Base-by-base conservation (phyloP, 2,113 vertebrate genomes). In the Tragelaphus strepsiceros region DNA sequence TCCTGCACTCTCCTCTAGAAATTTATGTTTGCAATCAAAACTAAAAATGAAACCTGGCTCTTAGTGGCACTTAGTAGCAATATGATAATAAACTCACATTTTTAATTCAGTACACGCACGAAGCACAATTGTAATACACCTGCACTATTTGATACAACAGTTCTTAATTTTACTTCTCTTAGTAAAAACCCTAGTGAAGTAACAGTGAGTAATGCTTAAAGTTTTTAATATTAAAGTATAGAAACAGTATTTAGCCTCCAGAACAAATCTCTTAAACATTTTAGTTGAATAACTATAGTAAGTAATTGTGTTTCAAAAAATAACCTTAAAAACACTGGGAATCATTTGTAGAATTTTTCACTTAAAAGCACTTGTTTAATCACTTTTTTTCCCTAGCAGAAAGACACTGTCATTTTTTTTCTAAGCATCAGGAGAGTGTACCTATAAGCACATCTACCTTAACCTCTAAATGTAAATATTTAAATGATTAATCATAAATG, bases 1-100 rank as follows among this genome's bases (percentile, higher is more conserved):
- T 98, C 93, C 94, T 96, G 7, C 74, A 95, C 71, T 98, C 80
- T 98, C 88, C 86, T 97, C 91, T n/a, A 92, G 96, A 98, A 97
- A 98, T 98, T 98, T 98, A 98, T 98, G 96, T 93, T 97, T 98
- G 95, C 94, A 98, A 96, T 98, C 97, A 98, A 98, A 98, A 98
- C 81, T 95, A 94, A 98, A 98, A 98, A 98, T 94, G 91, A 97
- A 99, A 96, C 71, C 97, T 98, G 97, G 94, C 91, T 98, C 97
- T 96, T 61, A 90, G 30, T 94, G 86, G 81, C 95, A 98, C 98
- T 97, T 96, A 97, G 98, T 58, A 80, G 88, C 51, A 85, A 39
- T 87, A 56, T 86, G 43, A 93, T 26, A 96, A 80, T 91, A 58
- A 96, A 93, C 91, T 92, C 64, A 49, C 54, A 86, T 92, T 94